These are phyloP conservation scores for Zenarchopterus dispar DNA, from an alignment of 2,797 vertebrate species.

Conservation along the genomic window DNA sequence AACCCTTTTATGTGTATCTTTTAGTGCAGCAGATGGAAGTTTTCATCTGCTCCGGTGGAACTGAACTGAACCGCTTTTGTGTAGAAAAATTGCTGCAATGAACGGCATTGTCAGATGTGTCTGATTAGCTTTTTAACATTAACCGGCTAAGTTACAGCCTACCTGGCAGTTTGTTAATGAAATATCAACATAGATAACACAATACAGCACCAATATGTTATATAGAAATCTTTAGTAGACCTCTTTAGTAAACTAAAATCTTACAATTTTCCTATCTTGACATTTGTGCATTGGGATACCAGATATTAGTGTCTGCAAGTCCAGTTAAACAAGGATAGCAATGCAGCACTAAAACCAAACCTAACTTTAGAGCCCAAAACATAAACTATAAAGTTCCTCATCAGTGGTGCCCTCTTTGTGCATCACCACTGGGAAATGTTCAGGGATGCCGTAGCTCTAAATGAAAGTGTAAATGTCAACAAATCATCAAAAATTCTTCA, in stretches of 20 bases:
- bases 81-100: conserved; percentile 35
- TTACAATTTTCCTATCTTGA: too few relatives aligned
- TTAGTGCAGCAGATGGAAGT: too few relatives aligned
- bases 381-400: too few relatives aligned
- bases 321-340: neutral
- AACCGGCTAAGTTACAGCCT: conserved; percentile 42
- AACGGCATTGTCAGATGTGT: conserved; percentile 31
- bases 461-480: too few relatives aligned
- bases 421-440: too few relatives aligned
- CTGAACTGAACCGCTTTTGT: conserved; percentile 26
- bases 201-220: neutral
- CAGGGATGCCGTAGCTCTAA: too few relatives aligned
- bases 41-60: too few relatives aligned
- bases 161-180: conserved; percentile 43
- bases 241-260: neutral
- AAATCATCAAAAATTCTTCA: too few relatives aligned
- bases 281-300: neutral
- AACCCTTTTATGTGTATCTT: too few relatives aligned
- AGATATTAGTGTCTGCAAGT: neutral
- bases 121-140: conserved; percentile 38
- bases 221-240: neutral
- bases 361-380: too few relatives aligned
- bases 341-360: neutral
- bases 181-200: conserved; percentile 35
- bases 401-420: too few relatives aligned